phyloP scores from a whole-genome alignment of 2,797 vertebrate species.

The Mergus octosetaceus region DNA sequence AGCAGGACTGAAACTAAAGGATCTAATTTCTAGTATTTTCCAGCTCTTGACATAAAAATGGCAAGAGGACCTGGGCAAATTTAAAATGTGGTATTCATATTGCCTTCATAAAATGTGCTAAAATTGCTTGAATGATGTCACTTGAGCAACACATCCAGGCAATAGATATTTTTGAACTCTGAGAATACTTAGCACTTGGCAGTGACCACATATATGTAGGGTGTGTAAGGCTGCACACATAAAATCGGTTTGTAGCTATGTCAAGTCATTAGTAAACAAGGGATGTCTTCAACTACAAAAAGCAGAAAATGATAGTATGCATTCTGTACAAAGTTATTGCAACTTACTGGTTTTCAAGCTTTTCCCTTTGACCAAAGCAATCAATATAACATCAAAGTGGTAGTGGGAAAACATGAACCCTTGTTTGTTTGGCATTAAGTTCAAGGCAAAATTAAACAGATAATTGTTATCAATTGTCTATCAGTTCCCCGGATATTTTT shows the following conservation, averaged over 20 bases:
- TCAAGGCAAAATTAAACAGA: conserved; percentile 40
- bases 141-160: conserved; percentile 20
- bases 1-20: conserved; percentile 29
- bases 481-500: background rate
- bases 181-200: background rate
- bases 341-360: conserved; percentile 21
- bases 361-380: conserved; percentile 38
- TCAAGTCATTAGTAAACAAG: background rate
- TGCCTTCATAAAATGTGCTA: conserved; percentile 14
- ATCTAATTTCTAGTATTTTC: conserved; percentile 45
- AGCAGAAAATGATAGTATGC: background rate
- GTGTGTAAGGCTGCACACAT: background rate
- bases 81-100: conserved; percentile 36
- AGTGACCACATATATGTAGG: background rate
- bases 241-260: background rate
- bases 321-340: background rate
- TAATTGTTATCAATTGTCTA: background rate
- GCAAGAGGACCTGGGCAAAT: conserved; percentile 11
- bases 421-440: background rate
- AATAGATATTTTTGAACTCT: conserved; percentile 26
- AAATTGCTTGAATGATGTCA: conserved; percentile 52
- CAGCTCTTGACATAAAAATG: conserved; percentile 46
- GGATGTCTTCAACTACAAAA: background rate
- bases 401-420: background rate
- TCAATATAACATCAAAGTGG: conserved; percentile 56